phyloP scores from a whole-genome alignment of 2,113 vertebrate species.

The Mustela lutreola region DNA sequence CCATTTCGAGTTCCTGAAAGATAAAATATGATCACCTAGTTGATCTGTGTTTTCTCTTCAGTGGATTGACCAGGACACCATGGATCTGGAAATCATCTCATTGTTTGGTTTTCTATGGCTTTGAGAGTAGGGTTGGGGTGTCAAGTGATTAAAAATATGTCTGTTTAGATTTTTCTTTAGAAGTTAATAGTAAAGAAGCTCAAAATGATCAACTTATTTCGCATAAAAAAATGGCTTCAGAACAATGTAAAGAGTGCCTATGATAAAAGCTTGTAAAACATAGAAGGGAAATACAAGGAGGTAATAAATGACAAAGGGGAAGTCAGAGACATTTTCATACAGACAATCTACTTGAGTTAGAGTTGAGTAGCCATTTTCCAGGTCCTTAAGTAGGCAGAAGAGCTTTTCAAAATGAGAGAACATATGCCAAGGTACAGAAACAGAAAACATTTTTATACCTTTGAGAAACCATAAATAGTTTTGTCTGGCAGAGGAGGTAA shows the following conservation, averaged over 20 bases:
- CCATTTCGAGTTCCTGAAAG: background rate
- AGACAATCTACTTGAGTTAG: background rate
- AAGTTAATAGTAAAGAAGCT: background rate
- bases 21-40: background rate
- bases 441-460: background rate
- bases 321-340: background rate
- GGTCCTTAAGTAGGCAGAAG: background rate
- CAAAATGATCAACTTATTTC: background rate
- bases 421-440: background rate
- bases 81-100: background rate
- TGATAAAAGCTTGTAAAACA: background rate
- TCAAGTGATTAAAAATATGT: background rate
- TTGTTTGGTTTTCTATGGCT: background rate
- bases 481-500: background rate
- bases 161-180: background rate
- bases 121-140: rapidly evolving
- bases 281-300: background rate
- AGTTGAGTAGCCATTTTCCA: background rate
- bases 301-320: background rate
- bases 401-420: background rate
- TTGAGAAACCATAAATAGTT: background rate
- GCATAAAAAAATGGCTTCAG: background rate
- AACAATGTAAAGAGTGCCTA: background rate
- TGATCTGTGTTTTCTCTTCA: background rate
- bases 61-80: background rate